Conservation (phyloP, 2,113 vertebrate genomes). For the Triplophysa dalaica region DNA sequence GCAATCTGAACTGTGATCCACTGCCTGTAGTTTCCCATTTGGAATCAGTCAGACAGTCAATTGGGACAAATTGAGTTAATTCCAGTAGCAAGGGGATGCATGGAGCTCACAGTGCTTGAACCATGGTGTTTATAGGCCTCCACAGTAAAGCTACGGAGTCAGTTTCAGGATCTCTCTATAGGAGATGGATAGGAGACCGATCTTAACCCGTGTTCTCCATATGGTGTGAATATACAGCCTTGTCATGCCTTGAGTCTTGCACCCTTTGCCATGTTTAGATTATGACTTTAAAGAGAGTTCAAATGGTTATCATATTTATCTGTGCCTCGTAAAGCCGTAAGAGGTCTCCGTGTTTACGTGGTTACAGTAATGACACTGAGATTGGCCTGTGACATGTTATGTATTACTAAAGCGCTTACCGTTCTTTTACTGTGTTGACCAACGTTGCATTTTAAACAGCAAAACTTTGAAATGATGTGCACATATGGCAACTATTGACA, state of each 20-base stretch:
- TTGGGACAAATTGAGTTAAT: constrained; percentile 49
- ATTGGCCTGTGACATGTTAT: constrained; percentile 36
- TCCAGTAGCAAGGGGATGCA: constrained; percentile 21
- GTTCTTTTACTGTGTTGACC: not conserved
- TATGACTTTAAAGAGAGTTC: constrained; percentile 50
- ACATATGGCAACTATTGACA: not conserved
- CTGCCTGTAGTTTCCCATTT: constrained; percentile 44
- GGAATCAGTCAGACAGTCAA: constrained; percentile 23
- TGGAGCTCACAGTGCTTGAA: constrained; percentile 20
- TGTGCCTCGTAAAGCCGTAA: not conserved
- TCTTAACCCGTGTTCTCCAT: constrained; percentile 37
- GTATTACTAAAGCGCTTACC: constrained; percentile 24
- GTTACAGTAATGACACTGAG: constrained; percentile 40
- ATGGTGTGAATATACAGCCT: constrained; percentile 53
- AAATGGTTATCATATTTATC: constrained; percentile 48
- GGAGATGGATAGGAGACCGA: constrained; percentile 39
- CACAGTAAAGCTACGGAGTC: constrained; percentile 32
- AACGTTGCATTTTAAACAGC: not conserved
- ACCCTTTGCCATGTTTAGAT: constrained; percentile 50
- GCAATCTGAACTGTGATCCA: constrained; percentile 21
- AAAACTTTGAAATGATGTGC: not conserved
- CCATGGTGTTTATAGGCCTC: constrained; percentile 39
- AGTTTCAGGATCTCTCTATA: constrained; percentile 20
- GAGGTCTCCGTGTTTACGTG: constrained; percentile 38
- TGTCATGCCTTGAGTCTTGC: constrained; percentile 40